Evolutionary conservation across 2,113 vertebrate genomes (phyloP).

Genomic region (Phocoena sinus): DNA sequence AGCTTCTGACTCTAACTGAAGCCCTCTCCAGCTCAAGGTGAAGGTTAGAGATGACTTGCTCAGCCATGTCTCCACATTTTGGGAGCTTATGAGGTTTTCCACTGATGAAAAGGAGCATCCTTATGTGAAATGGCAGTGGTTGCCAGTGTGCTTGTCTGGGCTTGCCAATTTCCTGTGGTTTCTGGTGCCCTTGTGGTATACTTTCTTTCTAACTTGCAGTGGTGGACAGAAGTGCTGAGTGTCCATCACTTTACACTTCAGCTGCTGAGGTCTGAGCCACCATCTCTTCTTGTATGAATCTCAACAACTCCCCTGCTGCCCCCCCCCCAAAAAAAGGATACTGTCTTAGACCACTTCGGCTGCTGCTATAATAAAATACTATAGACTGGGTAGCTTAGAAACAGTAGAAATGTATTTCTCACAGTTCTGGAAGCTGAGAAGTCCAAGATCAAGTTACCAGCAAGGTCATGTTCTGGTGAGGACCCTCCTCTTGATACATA

Average conservation of each 20-base stretch:
- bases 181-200: too few species aligned
- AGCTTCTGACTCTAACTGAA: background rate
- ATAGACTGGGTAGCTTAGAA: background rate
- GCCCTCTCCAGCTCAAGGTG: background rate
- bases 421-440: background rate
- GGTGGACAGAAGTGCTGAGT: too few species aligned
- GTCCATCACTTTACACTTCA: too few species aligned
- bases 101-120: background rate
- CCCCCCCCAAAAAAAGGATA: background rate
- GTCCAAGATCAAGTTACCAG: background rate
- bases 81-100: too few species aligned
- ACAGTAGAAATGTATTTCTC: background rate
- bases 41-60: background rate
- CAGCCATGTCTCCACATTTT: background rate
- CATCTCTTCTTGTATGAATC: background rate
- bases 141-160: background rate
- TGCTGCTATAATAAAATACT: background rate
- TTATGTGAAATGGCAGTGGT: accelerated
- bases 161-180: background rate
- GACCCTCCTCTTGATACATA: background rate
- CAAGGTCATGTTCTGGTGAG: background rate
- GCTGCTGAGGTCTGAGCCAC: background rate
- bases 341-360: background rate
- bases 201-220: too few species aligned
- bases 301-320: background rate